Evolutionary conservation across 2,113 vertebrate genomes (phyloP).

Genomic region (Toxotes chatareus): DNA sequence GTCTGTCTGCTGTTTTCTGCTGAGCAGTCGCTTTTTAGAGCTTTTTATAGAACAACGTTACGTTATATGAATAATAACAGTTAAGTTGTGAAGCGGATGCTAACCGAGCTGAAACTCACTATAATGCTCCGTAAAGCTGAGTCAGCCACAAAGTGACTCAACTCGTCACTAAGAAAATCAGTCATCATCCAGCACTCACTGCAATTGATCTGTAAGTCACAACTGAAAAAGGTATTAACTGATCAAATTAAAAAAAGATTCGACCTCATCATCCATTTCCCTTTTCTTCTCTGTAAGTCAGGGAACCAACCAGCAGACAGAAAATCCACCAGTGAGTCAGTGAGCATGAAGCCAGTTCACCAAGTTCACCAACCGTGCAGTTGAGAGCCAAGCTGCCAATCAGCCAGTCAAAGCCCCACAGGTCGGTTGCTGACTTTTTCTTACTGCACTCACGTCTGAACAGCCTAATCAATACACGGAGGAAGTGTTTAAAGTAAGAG

Average conservation of each 20-base stretch:
- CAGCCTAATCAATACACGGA: conserved; percentile 14
- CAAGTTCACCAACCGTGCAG: no score
- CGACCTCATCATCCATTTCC: neutral
- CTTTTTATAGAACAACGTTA: no score
- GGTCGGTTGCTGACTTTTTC: neutral
- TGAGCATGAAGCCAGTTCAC: no score
- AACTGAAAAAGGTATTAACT: neutral
- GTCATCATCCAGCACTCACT: neutral
- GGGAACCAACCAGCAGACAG: neutral
- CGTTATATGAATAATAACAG: no score
- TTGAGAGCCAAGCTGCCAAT: neutral
- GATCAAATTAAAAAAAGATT: neutral
- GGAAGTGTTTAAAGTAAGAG: conserved; percentile 18
- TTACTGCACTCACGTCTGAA: conserved; percentile 9
- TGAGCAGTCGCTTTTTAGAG: no score
- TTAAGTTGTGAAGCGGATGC: no score
- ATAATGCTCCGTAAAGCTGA: no score
- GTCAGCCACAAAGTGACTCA: neutral
- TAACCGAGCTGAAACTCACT: no score
- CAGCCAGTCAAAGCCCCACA: neutral
- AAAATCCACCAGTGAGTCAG: neutral
- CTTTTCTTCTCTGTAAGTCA: neutral
- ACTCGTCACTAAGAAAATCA: neutral
- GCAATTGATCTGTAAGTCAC: neutral
- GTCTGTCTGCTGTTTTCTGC: no score